phyloP scores from a whole-genome alignment of 2,113 vertebrate genomes.

The Myxocyprinus asiaticus region DNA sequence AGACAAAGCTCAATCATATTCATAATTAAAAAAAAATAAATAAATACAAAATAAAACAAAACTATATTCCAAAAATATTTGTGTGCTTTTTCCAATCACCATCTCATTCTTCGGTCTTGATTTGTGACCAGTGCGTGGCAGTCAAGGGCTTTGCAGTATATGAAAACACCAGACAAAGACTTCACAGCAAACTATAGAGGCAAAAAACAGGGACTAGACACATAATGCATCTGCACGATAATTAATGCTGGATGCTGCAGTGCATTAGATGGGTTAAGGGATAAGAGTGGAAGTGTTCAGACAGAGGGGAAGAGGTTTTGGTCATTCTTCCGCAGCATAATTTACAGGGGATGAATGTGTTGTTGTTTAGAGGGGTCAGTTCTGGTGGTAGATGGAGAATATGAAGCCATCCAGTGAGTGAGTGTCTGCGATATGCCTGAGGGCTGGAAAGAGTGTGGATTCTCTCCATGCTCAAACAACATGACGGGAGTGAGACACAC shows the following conservation, averaged over 20 bases:
- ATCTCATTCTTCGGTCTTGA: constrained; percentile 41
- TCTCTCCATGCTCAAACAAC: not conserved
- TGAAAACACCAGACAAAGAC: constrained; percentile 38
- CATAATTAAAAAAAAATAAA: constrained; percentile 28
- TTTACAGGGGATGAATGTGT: constrained; percentile 2
- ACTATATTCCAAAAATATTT: not conserved
- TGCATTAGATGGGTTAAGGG: constrained; percentile 12
- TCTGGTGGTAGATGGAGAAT: constrained; percentile 5
- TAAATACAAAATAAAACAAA: no score
- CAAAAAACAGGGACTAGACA: constrained; percentile 29
- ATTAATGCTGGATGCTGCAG: constrained; percentile 9
- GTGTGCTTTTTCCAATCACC: constrained; percentile 56
- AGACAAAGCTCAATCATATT: constrained; percentile 45
- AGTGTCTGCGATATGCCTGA: constrained; percentile 1
- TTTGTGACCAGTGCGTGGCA: constrained; percentile 10
- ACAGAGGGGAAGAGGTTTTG: not conserved
- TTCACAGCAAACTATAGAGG: constrained; percentile 38
- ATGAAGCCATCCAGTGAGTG: constrained; percentile 20
- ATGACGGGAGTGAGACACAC: not conserved
- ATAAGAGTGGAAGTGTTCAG: not conserved
- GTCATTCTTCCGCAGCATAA: constrained; percentile 1
- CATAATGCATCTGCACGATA: not conserved
- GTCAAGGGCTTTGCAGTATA: constrained; percentile 32
- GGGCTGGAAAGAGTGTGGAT: not conserved
- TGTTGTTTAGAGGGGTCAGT: not conserved